phyloP scores from a whole-genome alignment of 2,888 invertebrate genomes.

The Polydrusus cervinus region DNA sequence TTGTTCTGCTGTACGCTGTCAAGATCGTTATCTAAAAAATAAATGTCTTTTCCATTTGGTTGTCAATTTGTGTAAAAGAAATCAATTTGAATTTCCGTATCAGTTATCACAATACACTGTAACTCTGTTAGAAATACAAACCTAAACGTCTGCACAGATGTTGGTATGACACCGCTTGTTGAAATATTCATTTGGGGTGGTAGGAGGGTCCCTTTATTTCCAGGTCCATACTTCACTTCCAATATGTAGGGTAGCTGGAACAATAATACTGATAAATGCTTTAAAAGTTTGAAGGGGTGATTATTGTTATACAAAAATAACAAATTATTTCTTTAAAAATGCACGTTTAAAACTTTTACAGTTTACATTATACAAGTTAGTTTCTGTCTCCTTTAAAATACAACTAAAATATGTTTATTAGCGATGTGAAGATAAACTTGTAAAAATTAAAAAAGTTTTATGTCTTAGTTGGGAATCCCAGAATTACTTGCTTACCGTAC shows the following conservation, averaged over 20 bases:
- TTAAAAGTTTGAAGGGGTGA: constrained; percentile 1
- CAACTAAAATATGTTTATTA: too few relatives aligned
- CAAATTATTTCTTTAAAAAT: not conserved
- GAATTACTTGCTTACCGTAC: too few relatives aligned
- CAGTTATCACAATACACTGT: constrained; percentile 30
- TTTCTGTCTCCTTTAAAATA: too few relatives aligned
- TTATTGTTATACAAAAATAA: not conserved
- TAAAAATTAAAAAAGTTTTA: too few relatives aligned
- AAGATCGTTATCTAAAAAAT: constrained; percentile 11
- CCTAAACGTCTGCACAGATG: constrained; percentile 83
- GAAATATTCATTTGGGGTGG: constrained; percentile 90
- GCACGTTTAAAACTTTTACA: too few relatives aligned
- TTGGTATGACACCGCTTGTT: constrained; percentile 85
- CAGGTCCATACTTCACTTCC: constrained; percentile 82
- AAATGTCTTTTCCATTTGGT: constrained; percentile 30
- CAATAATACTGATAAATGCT: constrained; percentile 58
- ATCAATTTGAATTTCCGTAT: constrained; percentile 45
- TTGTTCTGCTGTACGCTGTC: too few relatives aligned
- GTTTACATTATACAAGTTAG: too few relatives aligned
- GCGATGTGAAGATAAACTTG: too few relatives aligned
- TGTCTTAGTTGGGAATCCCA: too few relatives aligned
- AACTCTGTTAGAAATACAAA: constrained; percentile 65
- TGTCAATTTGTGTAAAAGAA: constrained; percentile 36
- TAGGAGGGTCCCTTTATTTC: constrained; percentile 81
- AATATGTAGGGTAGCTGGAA: constrained; percentile 84